phyloP scores from a whole-genome alignment of 2,113 vertebrate species.

The Hippotragus niger region DNA sequence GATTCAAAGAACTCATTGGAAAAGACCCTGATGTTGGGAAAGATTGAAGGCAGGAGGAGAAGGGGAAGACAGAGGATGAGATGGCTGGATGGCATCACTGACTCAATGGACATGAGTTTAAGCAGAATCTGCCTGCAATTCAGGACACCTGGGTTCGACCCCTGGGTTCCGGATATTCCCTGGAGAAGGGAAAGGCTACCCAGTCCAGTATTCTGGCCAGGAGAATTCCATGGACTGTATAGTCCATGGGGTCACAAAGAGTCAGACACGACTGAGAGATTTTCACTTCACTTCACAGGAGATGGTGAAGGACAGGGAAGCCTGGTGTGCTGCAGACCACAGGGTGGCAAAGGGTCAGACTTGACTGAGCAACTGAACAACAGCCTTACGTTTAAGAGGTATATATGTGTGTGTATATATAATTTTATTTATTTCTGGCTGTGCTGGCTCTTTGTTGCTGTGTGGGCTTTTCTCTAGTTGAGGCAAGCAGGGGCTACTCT shows the following conservation, averaged over 20 bases:
- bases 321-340: background rate
- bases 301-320: background rate
- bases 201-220: background rate
- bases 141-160: background rate
- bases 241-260: background rate
- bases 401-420: accelerated
- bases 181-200: background rate
- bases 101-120: background rate
- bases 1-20: background rate
- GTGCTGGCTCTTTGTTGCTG: background rate
- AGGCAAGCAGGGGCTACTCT: background rate
- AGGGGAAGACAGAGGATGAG: background rate
- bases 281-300: background rate
- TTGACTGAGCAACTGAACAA: background rate
- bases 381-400: background rate
- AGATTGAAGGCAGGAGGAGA: background rate
- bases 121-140: background rate
- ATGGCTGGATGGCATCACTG: background rate
- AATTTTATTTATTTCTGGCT: background rate
- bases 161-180: background rate
- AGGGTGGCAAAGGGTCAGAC: background rate
- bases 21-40: background rate
- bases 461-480: background rate
- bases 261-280: background rate
- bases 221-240: background rate